Evolutionary conservation across 2,888 invertebrate genomes (phyloP).

Genomic region (Sclerodermus sp.): DNA sequence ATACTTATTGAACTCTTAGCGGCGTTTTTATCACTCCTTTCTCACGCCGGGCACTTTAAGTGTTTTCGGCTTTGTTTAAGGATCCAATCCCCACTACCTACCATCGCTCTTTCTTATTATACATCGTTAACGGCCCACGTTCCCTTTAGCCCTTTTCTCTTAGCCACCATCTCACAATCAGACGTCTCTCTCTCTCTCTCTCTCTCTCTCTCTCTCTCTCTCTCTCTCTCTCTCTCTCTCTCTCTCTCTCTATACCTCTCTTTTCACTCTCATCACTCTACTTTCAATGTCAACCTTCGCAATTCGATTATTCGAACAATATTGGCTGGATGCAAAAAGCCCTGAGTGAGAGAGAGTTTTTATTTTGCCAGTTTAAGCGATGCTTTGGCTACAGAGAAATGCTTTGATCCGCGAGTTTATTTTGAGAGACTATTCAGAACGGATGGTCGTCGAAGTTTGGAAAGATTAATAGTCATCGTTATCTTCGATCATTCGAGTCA

Average conservation of each 20-base stretch:
- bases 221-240: constrained; percentile 12
- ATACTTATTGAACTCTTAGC: constrained; percentile 56
- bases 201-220: constrained; percentile 13
- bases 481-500: constrained; percentile 14
- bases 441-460: not conserved
- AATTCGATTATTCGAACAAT: too few species aligned
- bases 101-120: constrained; percentile 16
- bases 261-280: constrained; percentile 10
- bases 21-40: constrained; percentile 46
- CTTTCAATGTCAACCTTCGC: not conserved
- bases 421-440: constrained; percentile 2
- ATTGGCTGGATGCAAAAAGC: too few species aligned
- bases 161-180: constrained; percentile 3
- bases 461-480: constrained; percentile 13
- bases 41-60: constrained; percentile 33
- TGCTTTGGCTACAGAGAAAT: not conserved
- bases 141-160: constrained; percentile 4
- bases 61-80: constrained; percentile 46
- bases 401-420: constrained; percentile 10
- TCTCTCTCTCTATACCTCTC: constrained; percentile 13
- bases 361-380: too few species aligned
- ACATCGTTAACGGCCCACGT: constrained; percentile 16
- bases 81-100: constrained; percentile 14
- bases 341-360: too few species aligned
- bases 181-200: constrained; percentile 5